These are phyloP conservation scores for Drosophila kuntzei DNA, from an alignment of 2,888 invertebrate genomes.

Conservation along the genomic window DNA sequence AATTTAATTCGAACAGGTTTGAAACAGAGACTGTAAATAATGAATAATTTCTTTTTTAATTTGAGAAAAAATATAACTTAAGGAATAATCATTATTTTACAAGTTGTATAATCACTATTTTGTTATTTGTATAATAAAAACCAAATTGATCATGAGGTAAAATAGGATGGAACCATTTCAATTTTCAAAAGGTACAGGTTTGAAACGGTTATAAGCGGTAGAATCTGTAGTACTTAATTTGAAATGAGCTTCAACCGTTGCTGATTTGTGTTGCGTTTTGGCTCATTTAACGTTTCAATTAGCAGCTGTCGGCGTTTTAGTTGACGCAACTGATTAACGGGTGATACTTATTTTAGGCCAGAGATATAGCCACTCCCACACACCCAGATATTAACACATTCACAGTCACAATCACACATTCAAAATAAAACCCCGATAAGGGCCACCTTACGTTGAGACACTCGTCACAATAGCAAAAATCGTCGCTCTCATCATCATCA, in stretches of 20 bases:
- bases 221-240: neutral
- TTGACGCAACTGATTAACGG: slow-evolving; percentile 40
- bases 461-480: slow-evolving; percentile 92
- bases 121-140: too few relatives aligned
- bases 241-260: neutral
- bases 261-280: slow-evolving; percentile 3
- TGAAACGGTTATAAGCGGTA: slow-evolving; percentile 2
- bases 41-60: too few relatives aligned
- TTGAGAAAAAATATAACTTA: too few relatives aligned
- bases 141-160: too few relatives aligned
- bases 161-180: neutral
- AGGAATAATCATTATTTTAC: too few relatives aligned
- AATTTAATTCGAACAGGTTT: too few relatives aligned
- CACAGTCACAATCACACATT: neutral
- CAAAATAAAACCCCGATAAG: slow-evolving; percentile 17
- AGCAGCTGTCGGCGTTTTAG: slow-evolving; percentile 22
- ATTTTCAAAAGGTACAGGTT: neutral
- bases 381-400: slow-evolving; percentile 3
- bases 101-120: too few relatives aligned
- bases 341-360: slow-evolving; percentile 12
- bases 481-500: slow-evolving; percentile 87
- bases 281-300: slow-evolving; percentile 41
- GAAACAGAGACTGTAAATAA: neutral
- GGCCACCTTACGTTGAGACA: slow-evolving; percentile 86
- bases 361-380: neutral